phyloP scores from a whole-genome alignment of 2,888 invertebrate species.

The Lymantria dispar region DNA sequence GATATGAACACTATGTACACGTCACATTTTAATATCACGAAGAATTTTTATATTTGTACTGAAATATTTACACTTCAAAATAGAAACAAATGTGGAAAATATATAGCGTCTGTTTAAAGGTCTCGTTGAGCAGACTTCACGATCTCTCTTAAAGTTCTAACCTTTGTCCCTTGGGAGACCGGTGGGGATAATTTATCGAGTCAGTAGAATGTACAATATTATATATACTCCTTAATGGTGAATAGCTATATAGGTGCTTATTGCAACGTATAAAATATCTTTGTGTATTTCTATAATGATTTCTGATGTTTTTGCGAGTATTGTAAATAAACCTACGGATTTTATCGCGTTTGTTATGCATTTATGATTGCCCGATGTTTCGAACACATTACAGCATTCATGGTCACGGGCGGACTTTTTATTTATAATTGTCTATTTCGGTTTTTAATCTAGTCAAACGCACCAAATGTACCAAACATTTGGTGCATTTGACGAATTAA shows the following conservation, averaged over 20 bases:
- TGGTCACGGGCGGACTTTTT: too few species aligned
- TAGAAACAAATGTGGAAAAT: not conserved
- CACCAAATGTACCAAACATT: too few species aligned
- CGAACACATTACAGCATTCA: too few species aligned
- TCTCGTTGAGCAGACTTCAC: not conserved
- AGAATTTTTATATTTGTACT: constrained; percentile 6
- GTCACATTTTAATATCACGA: constrained; percentile 28
- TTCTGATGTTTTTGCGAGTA: too few species aligned
- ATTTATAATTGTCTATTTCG: not conserved
- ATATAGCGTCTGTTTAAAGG: too few species aligned
- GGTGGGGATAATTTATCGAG: constrained; percentile 25
- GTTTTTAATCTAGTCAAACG: too few species aligned
- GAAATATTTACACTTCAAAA: not conserved
- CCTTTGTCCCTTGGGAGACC: constrained; percentile 9
- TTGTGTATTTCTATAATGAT: not conserved
- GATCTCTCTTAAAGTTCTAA: not conserved
- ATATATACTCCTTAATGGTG: not conserved
- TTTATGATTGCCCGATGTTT: too few species aligned
- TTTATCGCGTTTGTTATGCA: too few species aligned
- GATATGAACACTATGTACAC: constrained; percentile 35
- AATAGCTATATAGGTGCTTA: too few species aligned
- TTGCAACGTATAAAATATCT: too few species aligned
- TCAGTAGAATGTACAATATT: constrained; percentile 10
- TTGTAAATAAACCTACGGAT: too few species aligned
- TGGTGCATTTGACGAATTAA: too few species aligned